Base-by-base conservation (phyloP, 2,888 invertebrate genomes). In the Dinocampus coccinellae region DNA sequence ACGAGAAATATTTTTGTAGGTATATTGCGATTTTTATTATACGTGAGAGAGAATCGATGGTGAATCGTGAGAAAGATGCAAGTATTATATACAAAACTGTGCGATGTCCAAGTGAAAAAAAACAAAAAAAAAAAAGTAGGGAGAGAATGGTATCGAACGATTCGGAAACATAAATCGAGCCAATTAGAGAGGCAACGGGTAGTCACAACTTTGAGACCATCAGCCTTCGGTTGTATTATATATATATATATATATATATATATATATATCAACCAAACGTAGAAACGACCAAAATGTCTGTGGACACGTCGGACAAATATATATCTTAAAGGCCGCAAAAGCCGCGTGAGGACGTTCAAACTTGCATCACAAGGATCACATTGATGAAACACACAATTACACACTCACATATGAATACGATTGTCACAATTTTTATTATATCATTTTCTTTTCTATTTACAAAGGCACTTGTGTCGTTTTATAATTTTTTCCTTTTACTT, bases 121-220 rank as follows among this genome's bases (percentile, higher is more conserved):
- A 73, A 62, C 57, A 57, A 75, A 73, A 77, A 69, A 72, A 77
- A 75, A 75, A 70, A 76, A 39, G 62, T 69, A 74, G 67, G 60
- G 42, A 60, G 42, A 60, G 64, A 73, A 61, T 58, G 61, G 73
- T 77, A 76, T 76, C 75, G 74, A 75, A 73, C 64, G 63, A 69
- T 76, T 74, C 63, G 79, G 64, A 67, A 77, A 79, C 79, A 82
- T 82, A 82, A 82, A 82, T 82, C 82, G 79, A 81, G 78, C 81
- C 82, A 82, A 82, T 82, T 82, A 82, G 82, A 78, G 80, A 73
- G 78, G 75, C 80, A 79, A 80, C 79, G 77, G 80, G 82, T 81
- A 80, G 82, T 80, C 82, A 76, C 79, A 78, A 79, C 76, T 80
- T 78, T 71, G 73, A 77, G 75, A 75, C 73, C 74, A 75, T 75